These are phyloP conservation scores for Drosophila quasianomalipes DNA, from an alignment of 2,888 invertebrate species.

Conservation along the genomic window DNA sequence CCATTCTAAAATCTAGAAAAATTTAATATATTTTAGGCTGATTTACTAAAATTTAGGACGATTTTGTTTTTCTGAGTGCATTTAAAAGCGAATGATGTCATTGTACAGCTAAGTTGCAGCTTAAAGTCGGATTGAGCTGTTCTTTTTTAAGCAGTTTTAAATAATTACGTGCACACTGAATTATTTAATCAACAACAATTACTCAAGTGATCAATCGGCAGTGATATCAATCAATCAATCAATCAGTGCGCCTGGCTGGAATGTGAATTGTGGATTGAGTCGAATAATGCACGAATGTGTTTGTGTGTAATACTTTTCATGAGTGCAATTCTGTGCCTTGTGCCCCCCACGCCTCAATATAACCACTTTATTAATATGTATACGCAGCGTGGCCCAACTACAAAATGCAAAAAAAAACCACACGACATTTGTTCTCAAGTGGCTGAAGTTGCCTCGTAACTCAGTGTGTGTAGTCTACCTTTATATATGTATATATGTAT, in stretches of 20 bases:
- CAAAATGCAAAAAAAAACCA: slow-evolving; percentile 16
- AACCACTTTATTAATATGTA: slow-evolving; percentile 59
- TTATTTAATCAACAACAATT: slow-evolving; percentile 80
- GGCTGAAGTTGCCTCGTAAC: slow-evolving; percentile 34
- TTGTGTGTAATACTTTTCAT: slow-evolving; percentile 62
- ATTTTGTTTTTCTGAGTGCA: background rate
- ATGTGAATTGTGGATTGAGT: slow-evolving; percentile 36
- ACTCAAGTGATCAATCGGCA: slow-evolving; percentile 60
- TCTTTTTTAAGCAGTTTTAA: slow-evolving; percentile 53
- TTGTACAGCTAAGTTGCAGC: slow-evolving; percentile 3
- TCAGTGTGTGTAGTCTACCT: background rate
- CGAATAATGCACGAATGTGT: slow-evolving; percentile 25
- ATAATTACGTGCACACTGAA: slow-evolving; percentile 71
- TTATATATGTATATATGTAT: background rate
- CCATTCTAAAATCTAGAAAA: background rate
- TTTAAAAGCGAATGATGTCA: slow-evolving; percentile 48
- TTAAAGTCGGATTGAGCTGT: slow-evolving; percentile 1
- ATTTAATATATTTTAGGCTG: background rate
- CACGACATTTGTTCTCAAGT: slow-evolving; percentile 60
- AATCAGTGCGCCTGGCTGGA: slow-evolving; percentile 58
- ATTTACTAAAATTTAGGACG: background rate
- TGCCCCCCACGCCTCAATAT: background rate
- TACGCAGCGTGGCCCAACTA: slow-evolving; percentile 54
- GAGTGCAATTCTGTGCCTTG: slow-evolving; percentile 67
- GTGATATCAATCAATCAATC: slow-evolving; percentile 71